These are phyloP conservation scores for Desmophyllum pertusum DNA, from an alignment of 92 coral and sea anemone genomes.

Conservation along the genomic window DNA sequence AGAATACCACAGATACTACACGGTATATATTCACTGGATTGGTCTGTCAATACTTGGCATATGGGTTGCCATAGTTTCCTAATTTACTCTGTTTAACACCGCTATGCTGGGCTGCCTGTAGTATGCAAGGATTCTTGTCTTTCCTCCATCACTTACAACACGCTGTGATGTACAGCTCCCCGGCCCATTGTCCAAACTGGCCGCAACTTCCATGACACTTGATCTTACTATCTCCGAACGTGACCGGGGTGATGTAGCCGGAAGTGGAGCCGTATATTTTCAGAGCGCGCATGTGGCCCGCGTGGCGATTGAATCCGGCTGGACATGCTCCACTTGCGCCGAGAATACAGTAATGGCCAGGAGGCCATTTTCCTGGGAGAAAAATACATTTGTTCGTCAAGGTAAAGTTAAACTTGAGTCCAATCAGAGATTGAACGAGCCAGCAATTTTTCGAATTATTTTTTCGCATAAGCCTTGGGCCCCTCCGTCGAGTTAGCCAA, in stretches of 20 bases:
- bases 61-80: neutral
- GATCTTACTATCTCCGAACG: slow-evolving; percentile 81
- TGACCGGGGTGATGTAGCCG: slow-evolving; percentile 62
- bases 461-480: too few species aligned
- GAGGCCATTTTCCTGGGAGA: slow-evolving; percentile 75
- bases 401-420: neutral
- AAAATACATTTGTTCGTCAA: neutral
- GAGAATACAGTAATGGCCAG: slow-evolving; percentile 85
- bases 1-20: neutral
- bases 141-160: slow-evolving; percentile 63
- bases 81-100: neutral
- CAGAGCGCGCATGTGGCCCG: slow-evolving; percentile 71
- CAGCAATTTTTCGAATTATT: too few species aligned
- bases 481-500: neutral
- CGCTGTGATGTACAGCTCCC: slow-evolving; percentile 72
- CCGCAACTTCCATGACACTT: slow-evolving; percentile 84
- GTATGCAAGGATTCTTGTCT: neutral
- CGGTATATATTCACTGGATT: neutral
- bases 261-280: slow-evolving; percentile 47
- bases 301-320: slow-evolving; percentile 64
- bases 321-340: slow-evolving; percentile 87
- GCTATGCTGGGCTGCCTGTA: neutral
- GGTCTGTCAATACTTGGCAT: neutral
- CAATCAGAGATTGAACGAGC: neutral
- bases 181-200: slow-evolving; percentile 77